Base-by-base conservation (phyloP, 1,140 invertebrate species). In the Papilio helenus region DNA sequence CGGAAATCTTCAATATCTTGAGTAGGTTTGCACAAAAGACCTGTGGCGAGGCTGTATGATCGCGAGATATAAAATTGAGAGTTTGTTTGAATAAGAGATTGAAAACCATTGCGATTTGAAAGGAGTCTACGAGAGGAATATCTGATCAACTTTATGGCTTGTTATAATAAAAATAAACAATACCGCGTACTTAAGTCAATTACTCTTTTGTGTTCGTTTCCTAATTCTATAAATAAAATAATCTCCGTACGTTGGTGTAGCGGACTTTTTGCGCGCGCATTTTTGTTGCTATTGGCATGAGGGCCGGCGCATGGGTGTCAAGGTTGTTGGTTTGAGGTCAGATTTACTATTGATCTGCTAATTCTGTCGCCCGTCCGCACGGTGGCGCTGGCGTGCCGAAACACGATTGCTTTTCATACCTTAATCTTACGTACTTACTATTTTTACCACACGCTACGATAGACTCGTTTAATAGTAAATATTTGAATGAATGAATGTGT, bases 281-380 rank as follows among this genome's bases (percentile, higher is more conserved):
- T 34, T 29, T 29, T 16, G 61, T 29, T 61, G 12, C 9, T 26
- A 9, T 26, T 68, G 61, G 61, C 61, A 68, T 68, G 61, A 68
- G 61, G 26, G 61, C 61, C 61, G 61, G 61, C 61, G 61, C 61
- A 68, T 68, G 26, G 23, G 26, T 68, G 61, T 68, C 61, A 68
- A 68, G 61, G 61, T 18, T 68, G 61, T 29, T 12, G 23, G 3
- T 26, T 68, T 68, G 61, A 68, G 61, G 61, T 68, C 61, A 68
- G 26, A 68, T 29, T 29, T 68, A 68, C 61, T 68, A 68, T 68
- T 68, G 61, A 68, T 68, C 61, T 12, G 26, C 9, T 65, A 65
- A 65, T 34, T 18, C 26, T 68, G 23, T 14, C 26, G 26, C 58
- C 58, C 5, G 8, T 0, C 58, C 20, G 58, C 23, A 23, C 12